These are phyloP conservation scores for Myiothlypis chrysogaster DNA, from an alignment of 2,797 vertebrate genomes.

Conservation along the genomic window DNA sequence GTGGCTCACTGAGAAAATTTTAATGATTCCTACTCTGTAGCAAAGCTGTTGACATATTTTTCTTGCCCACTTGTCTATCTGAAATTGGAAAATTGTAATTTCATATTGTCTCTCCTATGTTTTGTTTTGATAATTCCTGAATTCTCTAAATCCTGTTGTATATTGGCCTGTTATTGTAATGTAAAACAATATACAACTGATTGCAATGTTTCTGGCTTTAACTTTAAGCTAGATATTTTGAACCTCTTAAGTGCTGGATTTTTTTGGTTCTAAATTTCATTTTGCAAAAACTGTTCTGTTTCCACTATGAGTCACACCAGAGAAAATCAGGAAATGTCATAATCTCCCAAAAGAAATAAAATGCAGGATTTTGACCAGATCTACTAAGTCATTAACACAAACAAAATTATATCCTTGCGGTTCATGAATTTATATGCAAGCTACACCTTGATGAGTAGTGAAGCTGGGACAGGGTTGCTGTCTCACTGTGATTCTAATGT, in stretches of 20 bases:
- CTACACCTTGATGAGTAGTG: background rate
- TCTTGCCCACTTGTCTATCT: background rate
- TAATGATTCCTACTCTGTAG: background rate
- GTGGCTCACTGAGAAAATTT: background rate
- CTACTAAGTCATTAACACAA: background rate
- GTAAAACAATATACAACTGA: background rate
- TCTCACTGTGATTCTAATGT: background rate
- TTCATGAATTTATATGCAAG: background rate
- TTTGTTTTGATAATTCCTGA: background rate
- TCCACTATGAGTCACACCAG: background rate
- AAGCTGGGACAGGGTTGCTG: background rate
- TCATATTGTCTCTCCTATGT: background rate
- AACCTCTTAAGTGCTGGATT: background rate
- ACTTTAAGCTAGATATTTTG: background rate
- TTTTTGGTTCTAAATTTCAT: background rate
- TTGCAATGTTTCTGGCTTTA: background rate
- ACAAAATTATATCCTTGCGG: background rate
- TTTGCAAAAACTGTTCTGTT: background rate
- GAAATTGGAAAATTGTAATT: background rate
- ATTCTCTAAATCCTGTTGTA: background rate
- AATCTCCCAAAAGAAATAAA: background rate
- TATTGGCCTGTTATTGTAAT: background rate
- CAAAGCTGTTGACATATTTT: background rate
- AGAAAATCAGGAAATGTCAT: slow-evolving; percentile 1
- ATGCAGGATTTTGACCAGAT: background rate